Percentiles rank a stretch among this genome's conserved stretches.
Conservation (phyloP, 1,140 invertebrate species). For the Hyles euphorbiae region DNA sequence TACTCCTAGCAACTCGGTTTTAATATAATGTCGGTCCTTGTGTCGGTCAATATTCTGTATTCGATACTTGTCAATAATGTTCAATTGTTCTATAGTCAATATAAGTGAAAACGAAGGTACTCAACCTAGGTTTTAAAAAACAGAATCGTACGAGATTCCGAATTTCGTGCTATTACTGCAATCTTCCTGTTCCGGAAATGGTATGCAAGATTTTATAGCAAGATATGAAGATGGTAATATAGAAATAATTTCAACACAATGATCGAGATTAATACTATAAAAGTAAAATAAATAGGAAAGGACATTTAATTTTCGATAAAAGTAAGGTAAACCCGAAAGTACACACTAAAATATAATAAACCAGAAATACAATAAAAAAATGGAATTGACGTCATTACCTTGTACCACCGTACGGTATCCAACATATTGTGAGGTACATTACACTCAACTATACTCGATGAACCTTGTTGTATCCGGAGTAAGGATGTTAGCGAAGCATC, state of each 20-base stretch:
- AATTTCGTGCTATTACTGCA: too few relatives aligned
- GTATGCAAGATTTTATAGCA: too few relatives aligned
- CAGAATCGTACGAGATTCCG: too few relatives aligned
- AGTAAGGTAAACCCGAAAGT: neutral
- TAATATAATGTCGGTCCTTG: too few relatives aligned
- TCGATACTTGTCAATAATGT: too few relatives aligned
- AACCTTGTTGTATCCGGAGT: conserved; percentile 17
- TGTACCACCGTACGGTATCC: conserved; percentile 33
- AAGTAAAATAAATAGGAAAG: neutral
- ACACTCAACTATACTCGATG: conserved; percentile 20
- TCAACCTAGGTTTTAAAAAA: too few relatives aligned
- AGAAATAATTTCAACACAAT: neutral
- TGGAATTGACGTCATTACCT: conserved; percentile 22
- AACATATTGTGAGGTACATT: conserved; percentile 14
- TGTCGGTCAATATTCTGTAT: too few relatives aligned
- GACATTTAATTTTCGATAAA: neutral
- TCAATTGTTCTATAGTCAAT: too few relatives aligned
- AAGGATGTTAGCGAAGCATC: neutral
- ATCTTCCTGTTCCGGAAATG: too few relatives aligned
- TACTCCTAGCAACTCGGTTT: too few relatives aligned
- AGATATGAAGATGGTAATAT: too few relatives aligned
- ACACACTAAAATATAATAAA: conserved; percentile 11
- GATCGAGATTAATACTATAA: neutral
- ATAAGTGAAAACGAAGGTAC: too few relatives aligned
- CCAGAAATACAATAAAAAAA: conserved; percentile 1